Percentiles rank a stretch among this genome's conserved stretches.
Evolutionary conservation across 2,888 invertebrate genomes (phyloP).

Genomic region (Malachius bipustulatus): DNA sequence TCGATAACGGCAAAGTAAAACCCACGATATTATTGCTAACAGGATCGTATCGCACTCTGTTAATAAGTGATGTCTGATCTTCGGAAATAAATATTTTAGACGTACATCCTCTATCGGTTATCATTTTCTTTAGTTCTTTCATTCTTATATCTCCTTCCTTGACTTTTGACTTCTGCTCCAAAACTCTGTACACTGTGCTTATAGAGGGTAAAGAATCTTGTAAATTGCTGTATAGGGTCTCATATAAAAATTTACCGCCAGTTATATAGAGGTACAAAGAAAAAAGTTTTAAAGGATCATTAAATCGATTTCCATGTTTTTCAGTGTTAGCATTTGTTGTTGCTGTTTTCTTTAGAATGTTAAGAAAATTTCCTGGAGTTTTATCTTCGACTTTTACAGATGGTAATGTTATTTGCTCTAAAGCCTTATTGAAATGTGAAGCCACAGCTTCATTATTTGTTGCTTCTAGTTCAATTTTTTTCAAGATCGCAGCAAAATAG

Average conservation of each 20-base stretch:
- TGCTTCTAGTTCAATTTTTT: too few species aligned
- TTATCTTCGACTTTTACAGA: too few species aligned
- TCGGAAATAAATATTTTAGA: not conserved
- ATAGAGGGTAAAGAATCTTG: not conserved
- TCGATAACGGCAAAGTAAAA: not conserved
- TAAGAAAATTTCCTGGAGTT: too few species aligned
- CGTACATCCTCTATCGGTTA: not conserved
- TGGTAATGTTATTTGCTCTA: too few species aligned
- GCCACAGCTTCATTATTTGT: too few species aligned
- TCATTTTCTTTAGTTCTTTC: not conserved
- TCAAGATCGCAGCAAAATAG: too few species aligned
- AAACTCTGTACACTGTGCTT: not conserved
- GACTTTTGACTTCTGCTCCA: not conserved
- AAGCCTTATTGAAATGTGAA: too few species aligned
- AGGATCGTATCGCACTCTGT: not conserved
- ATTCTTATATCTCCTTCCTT: not conserved
- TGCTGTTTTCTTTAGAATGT: too few species aligned
- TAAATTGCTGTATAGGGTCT: not conserved
- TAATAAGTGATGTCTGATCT: not conserved
- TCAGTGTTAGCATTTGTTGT: too few species aligned
- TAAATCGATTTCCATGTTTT: too few species aligned
- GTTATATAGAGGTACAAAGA: not conserved
- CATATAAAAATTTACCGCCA: not conserved
- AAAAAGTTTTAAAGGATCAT: not conserved
- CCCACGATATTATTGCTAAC: not conserved